Base-by-base conservation (phyloP, 2,888 invertebrate genomes). In the Limenitis camilla region DNA sequence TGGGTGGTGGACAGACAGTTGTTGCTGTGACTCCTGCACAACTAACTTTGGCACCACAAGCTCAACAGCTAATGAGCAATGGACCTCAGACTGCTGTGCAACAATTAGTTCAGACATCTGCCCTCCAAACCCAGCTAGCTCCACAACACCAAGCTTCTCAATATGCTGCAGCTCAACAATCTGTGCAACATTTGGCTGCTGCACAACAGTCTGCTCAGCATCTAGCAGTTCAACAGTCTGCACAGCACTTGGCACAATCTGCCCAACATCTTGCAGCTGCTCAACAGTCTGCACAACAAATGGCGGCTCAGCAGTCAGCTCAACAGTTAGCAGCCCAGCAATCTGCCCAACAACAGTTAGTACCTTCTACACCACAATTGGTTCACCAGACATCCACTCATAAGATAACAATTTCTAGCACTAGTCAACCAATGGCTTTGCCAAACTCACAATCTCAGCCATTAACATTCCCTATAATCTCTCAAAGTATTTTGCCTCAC, bases 351-450 rank as follows among this genome's bases (percentile, higher is more conserved):
- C 85, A 82, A 58, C 85, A 83, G 56, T 61, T 81, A 29, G 81
- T 81, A 30, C 80, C 81, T 7, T 73, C 81, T 10, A 79, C 78
- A 4, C 80, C 78, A 59, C 84, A 85, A 56, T 62, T 86, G 33
- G 86, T 86, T 27, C 86, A 84, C 60, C 86, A 87, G 66, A 80
- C 83, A 40, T 79, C 84, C n/a, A 79, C 82, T 30, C 87, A 86
- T 57, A 87, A 87, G 61, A 85, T 87, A 40, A 84, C 82, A 31
- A 85, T 87, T 46, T 84, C 87, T 6, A 87, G 80, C 62, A 80
- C 84, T 67, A 86, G 85, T 73, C 87, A 87, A 65, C 79, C 84
- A 8, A 81, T 87, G 80, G 82, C 84, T 49, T 60, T 87, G 60
- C 65, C 84, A 29, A 86, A 85, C 58, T 84, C 87, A 33, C 87